phyloP scores from a whole-genome alignment of 2,113 vertebrate species.

The Melozone crissalis region DNA sequence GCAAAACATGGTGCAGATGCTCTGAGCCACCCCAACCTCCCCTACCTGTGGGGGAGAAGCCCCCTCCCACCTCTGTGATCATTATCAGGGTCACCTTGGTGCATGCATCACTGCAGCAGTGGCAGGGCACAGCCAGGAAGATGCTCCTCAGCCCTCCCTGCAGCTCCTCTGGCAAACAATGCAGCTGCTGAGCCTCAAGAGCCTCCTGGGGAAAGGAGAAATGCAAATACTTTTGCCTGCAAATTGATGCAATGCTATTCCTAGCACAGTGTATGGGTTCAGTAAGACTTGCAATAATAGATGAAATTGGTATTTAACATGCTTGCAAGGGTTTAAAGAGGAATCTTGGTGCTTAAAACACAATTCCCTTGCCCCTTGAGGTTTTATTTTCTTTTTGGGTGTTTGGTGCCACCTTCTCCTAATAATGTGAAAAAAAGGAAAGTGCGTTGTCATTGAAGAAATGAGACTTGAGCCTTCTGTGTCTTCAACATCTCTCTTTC shows the following conservation, averaged over 20 bases:
- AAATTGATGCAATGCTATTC: background rate
- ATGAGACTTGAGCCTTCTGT: background rate
- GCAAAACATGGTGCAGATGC: accelerated
- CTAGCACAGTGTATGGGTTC: background rate
- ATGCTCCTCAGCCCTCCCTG: background rate
- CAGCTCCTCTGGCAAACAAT: background rate
- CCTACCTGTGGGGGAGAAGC: background rate
- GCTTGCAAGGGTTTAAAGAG: background rate
- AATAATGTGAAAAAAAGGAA: background rate
- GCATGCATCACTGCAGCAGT: background rate
- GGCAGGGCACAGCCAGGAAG: background rate
- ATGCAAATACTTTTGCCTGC: background rate
- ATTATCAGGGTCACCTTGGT: background rate
- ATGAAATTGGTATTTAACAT: background rate
- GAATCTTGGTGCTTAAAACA: background rate
- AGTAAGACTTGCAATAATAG: background rate
- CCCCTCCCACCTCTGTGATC: background rate
- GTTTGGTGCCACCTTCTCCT: background rate
- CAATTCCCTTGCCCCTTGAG: background rate
- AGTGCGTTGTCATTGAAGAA: background rate
- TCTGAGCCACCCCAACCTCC: background rate
- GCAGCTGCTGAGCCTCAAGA: background rate
- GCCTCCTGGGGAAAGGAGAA: background rate
- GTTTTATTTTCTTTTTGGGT: background rate
- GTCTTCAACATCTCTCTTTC: background rate